These are phyloP conservation scores for Tetragnatha versicolor DNA, from an alignment of 1,140 invertebrate species.

Conservation along the genomic window DNA sequence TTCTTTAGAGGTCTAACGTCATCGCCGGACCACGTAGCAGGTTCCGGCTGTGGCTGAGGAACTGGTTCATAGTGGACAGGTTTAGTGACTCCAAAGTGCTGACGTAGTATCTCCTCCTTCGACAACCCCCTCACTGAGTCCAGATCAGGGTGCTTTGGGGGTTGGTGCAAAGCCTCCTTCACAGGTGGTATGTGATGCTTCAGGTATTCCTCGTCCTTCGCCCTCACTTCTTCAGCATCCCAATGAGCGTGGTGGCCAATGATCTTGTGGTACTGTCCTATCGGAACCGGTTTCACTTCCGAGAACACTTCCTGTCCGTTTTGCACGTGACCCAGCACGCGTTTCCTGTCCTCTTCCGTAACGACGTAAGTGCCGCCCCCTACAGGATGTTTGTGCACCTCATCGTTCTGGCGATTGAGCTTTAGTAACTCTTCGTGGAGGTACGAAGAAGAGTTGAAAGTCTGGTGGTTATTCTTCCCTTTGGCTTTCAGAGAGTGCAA, in stretches of 20 bases:
- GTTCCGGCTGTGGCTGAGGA: constrained; percentile 1
- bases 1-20: constrained; percentile 19
- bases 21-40: constrained; percentile 9
- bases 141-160: neutral
- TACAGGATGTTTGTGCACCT: no score
- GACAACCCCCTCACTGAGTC: neutral
- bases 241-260: constrained; percentile 43
- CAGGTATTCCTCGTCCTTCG: neutral
- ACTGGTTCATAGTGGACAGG: neutral
- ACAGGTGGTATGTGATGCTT: constrained; percentile 1
- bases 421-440: no score
- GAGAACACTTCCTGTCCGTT: neutral
- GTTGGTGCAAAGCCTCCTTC: neutral
- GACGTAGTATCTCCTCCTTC: no score
- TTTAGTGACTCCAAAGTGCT: no score
- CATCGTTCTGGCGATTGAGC: no score
- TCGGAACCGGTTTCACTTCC: constrained; percentile 10
- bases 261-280: constrained; percentile 29
- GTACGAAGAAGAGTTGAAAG: neutral
- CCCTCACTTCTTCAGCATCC: constrained; percentile 15
- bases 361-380: no score
- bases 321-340: no score
- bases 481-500: neutral
- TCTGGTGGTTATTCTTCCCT: neutral
- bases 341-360: no score